A percentile compares a stretch with the other conserved stretches of the same genome.
phyloP scores from a whole-genome alignment of 2,888 invertebrate genomes.

The Drosophila leonis region DNA sequence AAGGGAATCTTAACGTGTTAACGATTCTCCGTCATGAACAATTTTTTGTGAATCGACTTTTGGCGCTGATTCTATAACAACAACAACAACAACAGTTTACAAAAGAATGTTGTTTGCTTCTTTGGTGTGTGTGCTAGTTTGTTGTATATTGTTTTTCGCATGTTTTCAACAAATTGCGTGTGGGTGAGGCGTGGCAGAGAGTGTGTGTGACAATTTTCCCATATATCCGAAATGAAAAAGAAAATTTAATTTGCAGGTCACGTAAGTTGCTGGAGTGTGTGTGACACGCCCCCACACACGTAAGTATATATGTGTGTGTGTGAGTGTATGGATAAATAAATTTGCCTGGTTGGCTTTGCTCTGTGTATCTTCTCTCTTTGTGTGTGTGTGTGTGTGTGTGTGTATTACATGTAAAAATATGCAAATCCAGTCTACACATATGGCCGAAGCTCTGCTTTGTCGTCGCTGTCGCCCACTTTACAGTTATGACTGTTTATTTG shows the following conservation, averaged over 20 bases:
- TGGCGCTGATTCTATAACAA: slow-evolving; percentile 31
- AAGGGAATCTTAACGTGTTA: slow-evolving; percentile 54
- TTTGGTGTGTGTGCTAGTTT: slow-evolving; percentile 16
- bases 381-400: slow-evolving; percentile 13
- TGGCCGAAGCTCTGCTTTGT: slow-evolving; percentile 69
- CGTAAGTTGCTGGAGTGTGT: slow-evolving; percentile 74
- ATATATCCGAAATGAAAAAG: slow-evolving; percentile 74
- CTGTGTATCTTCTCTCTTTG: slow-evolving; percentile 11
- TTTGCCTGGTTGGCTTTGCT: slow-evolving; percentile 43
- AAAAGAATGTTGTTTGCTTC: slow-evolving; percentile 29
- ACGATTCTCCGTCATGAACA: slow-evolving; percentile 30
- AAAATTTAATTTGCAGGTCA: slow-evolving; percentile 80
- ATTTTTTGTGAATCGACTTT: slow-evolving; percentile 33
- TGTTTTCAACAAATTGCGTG: slow-evolving; percentile 52
- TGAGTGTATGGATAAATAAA: slow-evolving; percentile 48
- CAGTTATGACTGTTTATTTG: slow-evolving; percentile 76
- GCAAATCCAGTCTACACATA: slow-evolving; percentile 77
- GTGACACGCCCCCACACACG: slow-evolving; percentile 30
- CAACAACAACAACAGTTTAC: slow-evolving; percentile 2
- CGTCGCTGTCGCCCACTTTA: slow-evolving; percentile 70
- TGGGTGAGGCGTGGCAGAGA: slow-evolving; percentile 20
- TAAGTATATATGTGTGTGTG: background rate
- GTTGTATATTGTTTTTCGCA: slow-evolving; percentile 47
- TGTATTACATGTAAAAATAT: slow-evolving; percentile 73
- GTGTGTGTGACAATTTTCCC: slow-evolving; percentile 76